A percentile compares a stretch with the other conserved stretches of the same genome.
These are phyloP conservation scores for Calephelis virginiensis DNA, from an alignment of 1,140 invertebrate species.

Conservation along the genomic window DNA sequence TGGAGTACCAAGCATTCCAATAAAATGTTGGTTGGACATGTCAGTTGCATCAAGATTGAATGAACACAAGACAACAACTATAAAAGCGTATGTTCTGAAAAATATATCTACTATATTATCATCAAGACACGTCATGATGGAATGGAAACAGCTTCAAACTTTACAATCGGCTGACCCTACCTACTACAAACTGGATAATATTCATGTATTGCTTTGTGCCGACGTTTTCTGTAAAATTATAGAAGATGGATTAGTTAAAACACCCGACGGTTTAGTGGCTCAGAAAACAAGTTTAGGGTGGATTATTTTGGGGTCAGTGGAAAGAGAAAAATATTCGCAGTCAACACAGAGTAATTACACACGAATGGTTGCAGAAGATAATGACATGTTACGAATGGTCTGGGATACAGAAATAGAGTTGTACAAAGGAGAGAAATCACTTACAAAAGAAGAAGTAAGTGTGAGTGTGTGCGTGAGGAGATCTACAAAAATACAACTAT, in stretches of 20 bases:
- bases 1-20: conserved; percentile 26
- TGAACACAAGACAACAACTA: conserved; percentile 19
- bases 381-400: conserved; percentile 34
- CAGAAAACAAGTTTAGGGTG: conserved; percentile 37
- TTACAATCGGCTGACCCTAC: conserved; percentile 31
- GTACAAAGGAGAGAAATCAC: conserved; percentile 26
- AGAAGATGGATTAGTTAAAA: conserved; percentile 32
- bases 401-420: conserved; percentile 38
- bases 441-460: conserved; percentile 34
- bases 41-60: conserved; percentile 28
- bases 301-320: conserved; percentile 34
- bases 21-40: conserved; percentile 28
- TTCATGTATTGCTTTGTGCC: conserved; percentile 35
- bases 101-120: conserved; percentile 30
- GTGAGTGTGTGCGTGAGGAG: conserved; percentile 35
- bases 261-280: conserved; percentile 30
- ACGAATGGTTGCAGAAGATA: conserved; percentile 30
- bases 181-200: conserved; percentile 28
- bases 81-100: conserved; percentile 33
- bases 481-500: conserved; percentile 33
- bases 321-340: conserved; percentile 9
- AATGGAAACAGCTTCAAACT: conserved; percentile 26
- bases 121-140: conserved; percentile 28
- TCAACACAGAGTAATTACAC: conserved; percentile 24
- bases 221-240: conserved; percentile 37